phyloP scores from a whole-genome alignment of 2,888 invertebrate species.

The Cephus pulcher region DNA sequence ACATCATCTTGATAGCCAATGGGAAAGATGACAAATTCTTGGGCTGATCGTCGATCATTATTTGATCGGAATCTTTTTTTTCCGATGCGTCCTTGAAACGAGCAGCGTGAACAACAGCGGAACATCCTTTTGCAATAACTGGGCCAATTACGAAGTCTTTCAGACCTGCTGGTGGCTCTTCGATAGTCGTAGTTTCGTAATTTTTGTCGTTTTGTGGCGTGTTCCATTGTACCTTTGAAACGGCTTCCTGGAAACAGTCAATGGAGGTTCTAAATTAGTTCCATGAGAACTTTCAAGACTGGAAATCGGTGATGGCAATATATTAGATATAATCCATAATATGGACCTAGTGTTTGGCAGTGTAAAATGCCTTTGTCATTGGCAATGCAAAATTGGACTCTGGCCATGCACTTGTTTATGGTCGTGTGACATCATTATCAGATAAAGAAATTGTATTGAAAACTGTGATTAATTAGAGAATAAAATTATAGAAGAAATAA shows the following conservation, averaged over 20 bases:
- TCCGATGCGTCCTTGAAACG: constrained; percentile 63
- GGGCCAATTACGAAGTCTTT: constrained; percentile 76
- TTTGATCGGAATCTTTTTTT: constrained; percentile 19
- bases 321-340: not conserved
- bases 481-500: not conserved
- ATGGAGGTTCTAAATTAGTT: not conserved
- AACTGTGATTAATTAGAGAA: not conserved
- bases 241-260: constrained; percentile 67
- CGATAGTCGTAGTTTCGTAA: constrained; percentile 60
- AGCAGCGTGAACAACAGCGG: constrained; percentile 83
- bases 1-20: constrained; percentile 91
- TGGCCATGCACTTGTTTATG: not conserved
- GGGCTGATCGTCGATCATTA: constrained; percentile 33
- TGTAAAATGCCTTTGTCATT: not conserved
- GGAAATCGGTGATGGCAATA: not conserved
- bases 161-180: constrained; percentile 68
- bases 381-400: not conserved
- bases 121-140: constrained; percentile 83
- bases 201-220: constrained; percentile 66
- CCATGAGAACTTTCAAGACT: not conserved
- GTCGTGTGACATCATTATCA: not conserved
- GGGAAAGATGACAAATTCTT: constrained; percentile 67
- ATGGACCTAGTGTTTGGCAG: not conserved
- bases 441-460: not conserved
- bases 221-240: constrained; percentile 72